Evolutionary conservation across 2,888 invertebrate genomes (phyloP).

Genomic region (Beris chalybata): DNA sequence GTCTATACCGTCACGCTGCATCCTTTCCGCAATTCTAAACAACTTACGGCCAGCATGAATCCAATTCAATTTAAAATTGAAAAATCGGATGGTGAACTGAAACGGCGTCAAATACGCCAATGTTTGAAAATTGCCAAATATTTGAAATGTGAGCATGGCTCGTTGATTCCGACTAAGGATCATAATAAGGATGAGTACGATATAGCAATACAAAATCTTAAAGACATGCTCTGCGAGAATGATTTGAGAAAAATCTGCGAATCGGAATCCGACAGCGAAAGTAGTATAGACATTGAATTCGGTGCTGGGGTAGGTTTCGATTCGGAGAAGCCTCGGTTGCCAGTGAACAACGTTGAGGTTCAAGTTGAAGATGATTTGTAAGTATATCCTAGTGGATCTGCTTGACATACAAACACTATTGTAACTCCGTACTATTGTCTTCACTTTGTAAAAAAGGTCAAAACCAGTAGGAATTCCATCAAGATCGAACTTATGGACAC

Average conservation of each 20-base stretch:
- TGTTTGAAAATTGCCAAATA: neutral
- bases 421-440: no score
- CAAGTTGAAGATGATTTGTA: conserved; percentile 17
- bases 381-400: neutral
- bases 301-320: neutral
- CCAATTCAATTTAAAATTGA: conserved; percentile 8
- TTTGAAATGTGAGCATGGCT: neutral
- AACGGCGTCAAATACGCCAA: conserved; percentile 1
- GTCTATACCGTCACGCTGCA: neutral
- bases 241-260: conserved; percentile 1
- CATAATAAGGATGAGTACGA: neutral
- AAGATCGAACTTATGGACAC: no score
- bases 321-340: neutral
- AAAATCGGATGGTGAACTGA: neutral
- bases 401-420: no score
- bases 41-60: conserved; percentile 1
- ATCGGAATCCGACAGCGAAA: conserved; percentile 8
- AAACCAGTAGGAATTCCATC: no score
- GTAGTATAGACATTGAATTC: conserved; percentile 16
- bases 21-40: neutral
- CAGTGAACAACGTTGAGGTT: neutral
- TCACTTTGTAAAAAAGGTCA: no score
- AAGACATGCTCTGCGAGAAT: neutral
- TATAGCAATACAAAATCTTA: conserved; percentile 1
- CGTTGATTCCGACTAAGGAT: neutral